Conservation (phyloP, 1,140 invertebrate genomes). For the Venturia canescens region DNA sequence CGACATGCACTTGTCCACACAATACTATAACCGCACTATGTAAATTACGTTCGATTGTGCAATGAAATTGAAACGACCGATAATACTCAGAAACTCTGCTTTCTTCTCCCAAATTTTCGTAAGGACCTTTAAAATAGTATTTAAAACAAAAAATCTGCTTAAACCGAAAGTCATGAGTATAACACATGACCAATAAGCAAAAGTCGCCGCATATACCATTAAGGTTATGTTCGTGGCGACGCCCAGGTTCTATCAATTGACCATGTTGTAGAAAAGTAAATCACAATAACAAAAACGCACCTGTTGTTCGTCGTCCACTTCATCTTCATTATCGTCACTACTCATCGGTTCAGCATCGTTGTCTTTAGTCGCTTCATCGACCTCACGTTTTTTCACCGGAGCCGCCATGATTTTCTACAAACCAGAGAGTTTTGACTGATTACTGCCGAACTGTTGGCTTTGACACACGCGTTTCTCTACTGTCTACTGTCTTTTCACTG, state of each 20-base stretch:
- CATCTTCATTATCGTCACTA: constrained; percentile 54
- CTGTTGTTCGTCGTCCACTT: constrained; percentile 53
- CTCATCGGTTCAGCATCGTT: constrained; percentile 52
- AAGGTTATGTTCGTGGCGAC: constrained; percentile 34
- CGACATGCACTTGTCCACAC: constrained; percentile 10
- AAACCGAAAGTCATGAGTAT: background rate
- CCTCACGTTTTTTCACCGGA: constrained; percentile 67
- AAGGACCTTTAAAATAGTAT: too few relatives aligned
- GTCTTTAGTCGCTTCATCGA: constrained; percentile 53
- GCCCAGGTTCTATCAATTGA: background rate
- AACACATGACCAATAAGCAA: background rate
- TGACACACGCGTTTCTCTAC: constrained; percentile 6
- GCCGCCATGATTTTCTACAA: constrained; percentile 61
- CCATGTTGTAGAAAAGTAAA: background rate
- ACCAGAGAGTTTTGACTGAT: background rate
- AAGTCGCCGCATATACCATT: constrained; percentile 32
- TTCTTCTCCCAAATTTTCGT: too few relatives aligned
- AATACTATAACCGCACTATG: background rate
- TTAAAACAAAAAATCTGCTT: too few relatives aligned
- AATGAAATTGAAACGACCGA: background rate
- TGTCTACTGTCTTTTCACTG: background rate
- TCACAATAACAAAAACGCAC: constrained; percentile 48
- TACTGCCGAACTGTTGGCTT: background rate
- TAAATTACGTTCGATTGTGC: background rate
- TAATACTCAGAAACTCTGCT: too few relatives aligned